Base-by-base conservation (phyloP, 2,113 vertebrate species). In the Ia io region DNA sequence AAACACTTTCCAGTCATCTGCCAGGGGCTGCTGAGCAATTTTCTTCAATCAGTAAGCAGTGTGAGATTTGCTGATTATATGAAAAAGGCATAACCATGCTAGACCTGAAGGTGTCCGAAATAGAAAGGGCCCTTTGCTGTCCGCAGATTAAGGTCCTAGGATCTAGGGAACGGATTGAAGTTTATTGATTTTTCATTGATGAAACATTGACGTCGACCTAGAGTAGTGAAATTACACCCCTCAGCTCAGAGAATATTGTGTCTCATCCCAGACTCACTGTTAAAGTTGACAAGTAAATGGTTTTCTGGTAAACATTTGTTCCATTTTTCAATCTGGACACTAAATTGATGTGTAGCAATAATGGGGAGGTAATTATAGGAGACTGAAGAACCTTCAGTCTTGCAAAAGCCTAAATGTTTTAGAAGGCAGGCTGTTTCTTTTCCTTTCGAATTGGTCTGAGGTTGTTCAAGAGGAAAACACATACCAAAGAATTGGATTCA, bases 271-370 rank as follows among this genome's bases (percentile, higher is more conserved):
- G 85, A 73, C 16, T 92, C 44, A 73, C 37, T 96, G 93, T 95
- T 69, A 74, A 90, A 85, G 93, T 80, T 97, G 95, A 96, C 95
- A 89, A 84, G 82, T 87, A 89, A 97, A 97, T 96, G 82, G 83
- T 25, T 69, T 95, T 96, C 92, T 96, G 97, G 96, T 96, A 97
- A 97, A 96, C 93, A 97, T 84, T 88, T 90, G 77, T 96, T 97
- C 84, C 92, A 69, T 90, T 93, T 95, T 96, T 95, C 93, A 95
- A 93, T 96, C 90, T 93, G 97, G 88, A 95, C 94, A 92, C 92
- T 90, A 74, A 96, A 95, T 96, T 96, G 95, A 93, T 96, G 59
- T 76, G 93, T 90, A 88, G 95, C 90, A 90, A 92, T 92, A 91
- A 95, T 92, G 88, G 30, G 82, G 93, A 44, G 69, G 56, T 96